Evolutionary conservation across 2,113 vertebrate genomes (phyloP), one percentile per base, ranked within the genome.

Genomic region (Egretta garzetta): DNA sequence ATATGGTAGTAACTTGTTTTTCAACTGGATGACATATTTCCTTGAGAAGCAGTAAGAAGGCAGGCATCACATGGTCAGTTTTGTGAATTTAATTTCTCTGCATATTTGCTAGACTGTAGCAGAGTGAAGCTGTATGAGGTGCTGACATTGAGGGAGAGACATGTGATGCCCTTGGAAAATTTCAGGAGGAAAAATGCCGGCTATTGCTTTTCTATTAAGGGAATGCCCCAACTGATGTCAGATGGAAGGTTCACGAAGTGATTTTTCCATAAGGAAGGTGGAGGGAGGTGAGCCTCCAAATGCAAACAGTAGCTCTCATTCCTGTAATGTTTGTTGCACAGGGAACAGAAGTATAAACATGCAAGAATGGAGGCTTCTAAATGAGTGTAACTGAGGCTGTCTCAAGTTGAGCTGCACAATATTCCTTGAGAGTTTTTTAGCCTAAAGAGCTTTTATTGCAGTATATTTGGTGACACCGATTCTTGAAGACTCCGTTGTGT

Each of bases 311-410:
- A 82, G 15, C n/a, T 35, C 21, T 76, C 4, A 26, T 13, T 66
- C 30, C 23, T 16, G 15, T 72, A 17, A 37, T 0, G 5, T 59
- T 87, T 82, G 19, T 49, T 30, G 26, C 0, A 0, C 43, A 58
- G 58, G 60, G 39, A 89, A 62, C 15, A 33, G 39, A 80, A 47
- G 21, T 81, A 33, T 33, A 53, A 64, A 75, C 11, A 12, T 28
- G 39, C 37, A 47, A 33, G 30, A 50, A 47, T 9, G n/a, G 26
- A 17, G 12, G 30, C n/a, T 91, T 94, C 64, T 59, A 33, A 18
- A 72, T 72, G 9, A 18, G 45, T 0, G 1, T 55, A 59, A 17
- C 37, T 33, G 39, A 55, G 39, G 30, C 26, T 55, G 52, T 59
- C 53, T 60, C 15, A 24, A 37, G 41, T 55, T 71, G 52, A 86